phyloP scores from a whole-genome alignment of 1,140 invertebrate genomes.

The Idris sp. region DNA sequence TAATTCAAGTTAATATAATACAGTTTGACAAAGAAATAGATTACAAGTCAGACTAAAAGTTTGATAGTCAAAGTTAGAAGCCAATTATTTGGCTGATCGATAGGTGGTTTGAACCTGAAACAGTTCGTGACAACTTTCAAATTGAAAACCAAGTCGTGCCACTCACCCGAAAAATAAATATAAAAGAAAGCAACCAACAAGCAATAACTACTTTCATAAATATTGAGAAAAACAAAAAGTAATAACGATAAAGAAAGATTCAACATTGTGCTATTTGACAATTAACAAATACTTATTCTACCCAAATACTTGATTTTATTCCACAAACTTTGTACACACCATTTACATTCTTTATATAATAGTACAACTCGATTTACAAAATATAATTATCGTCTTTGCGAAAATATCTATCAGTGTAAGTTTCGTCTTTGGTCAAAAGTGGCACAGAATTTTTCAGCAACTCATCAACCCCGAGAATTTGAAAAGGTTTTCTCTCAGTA shows the following conservation, averaged over 20 bases:
- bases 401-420: conserved; percentile 79
- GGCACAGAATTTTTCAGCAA: conserved; percentile 80
- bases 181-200: conserved; percentile 49
- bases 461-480: conserved; percentile 78
- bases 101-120: conserved; percentile 12
- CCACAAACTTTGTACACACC: not conserved
- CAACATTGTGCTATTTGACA: conserved; percentile 42
- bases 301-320: conserved; percentile 46
- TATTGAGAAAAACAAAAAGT: conserved; percentile 12
- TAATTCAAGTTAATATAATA: too few species aligned
- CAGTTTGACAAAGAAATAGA: not conserved
- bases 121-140: conserved; percentile 32
- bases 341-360: too few species aligned
- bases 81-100: conserved; percentile 20
- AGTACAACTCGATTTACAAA: not conserved
- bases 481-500: conserved; percentile 68
- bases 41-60: not conserved
- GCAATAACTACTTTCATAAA: conserved; percentile 40
- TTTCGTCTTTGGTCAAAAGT: conserved; percentile 77
- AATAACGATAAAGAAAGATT: conserved; percentile 6
- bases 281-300: conserved; percentile 20
- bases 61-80: conserved; percentile 5
- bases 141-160: conserved; percentile 38
- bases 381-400: conserved; percentile 69
- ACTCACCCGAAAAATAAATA: conserved; percentile 47